phyloP scores from a whole-genome alignment of 2,113 vertebrate species.

The Elgaria multicarinata region DNA sequence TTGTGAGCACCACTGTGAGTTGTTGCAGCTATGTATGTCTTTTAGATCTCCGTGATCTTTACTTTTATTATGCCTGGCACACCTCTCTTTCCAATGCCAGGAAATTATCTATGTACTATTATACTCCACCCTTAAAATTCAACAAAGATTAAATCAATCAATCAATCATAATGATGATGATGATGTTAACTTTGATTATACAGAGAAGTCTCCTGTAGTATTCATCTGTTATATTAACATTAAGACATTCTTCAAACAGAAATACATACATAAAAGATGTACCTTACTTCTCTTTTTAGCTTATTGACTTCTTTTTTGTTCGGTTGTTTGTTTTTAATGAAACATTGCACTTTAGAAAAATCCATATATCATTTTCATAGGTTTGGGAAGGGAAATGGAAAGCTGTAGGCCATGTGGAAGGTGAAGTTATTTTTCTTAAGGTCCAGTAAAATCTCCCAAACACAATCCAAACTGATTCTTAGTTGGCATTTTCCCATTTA shows the following conservation, averaged over 20 bases:
- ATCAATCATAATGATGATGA: too few species aligned
- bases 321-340: neutral
- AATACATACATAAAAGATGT: neutral
- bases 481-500: neutral
- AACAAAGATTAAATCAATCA: neutral
- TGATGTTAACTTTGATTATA: neutral
- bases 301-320: neutral
- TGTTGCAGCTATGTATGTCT: neutral
- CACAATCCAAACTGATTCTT: neutral
- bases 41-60: neutral
- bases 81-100: neutral
- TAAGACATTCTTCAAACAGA: neutral
- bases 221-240: neutral
- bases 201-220: neutral
- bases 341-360: neutral
- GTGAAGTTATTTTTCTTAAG: neutral
- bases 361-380: neutral
- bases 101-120: neutral
- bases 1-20: neutral
- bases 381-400: neutral
- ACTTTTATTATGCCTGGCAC: neutral
- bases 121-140: neutral
- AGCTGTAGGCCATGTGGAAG: neutral
- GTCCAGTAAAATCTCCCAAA: neutral
- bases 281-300: neutral